Percentiles rank a stretch among this genome's conserved stretches.
phyloP scores from a whole-genome alignment of 2,113 vertebrate species.

The Prolemur simus region DNA sequence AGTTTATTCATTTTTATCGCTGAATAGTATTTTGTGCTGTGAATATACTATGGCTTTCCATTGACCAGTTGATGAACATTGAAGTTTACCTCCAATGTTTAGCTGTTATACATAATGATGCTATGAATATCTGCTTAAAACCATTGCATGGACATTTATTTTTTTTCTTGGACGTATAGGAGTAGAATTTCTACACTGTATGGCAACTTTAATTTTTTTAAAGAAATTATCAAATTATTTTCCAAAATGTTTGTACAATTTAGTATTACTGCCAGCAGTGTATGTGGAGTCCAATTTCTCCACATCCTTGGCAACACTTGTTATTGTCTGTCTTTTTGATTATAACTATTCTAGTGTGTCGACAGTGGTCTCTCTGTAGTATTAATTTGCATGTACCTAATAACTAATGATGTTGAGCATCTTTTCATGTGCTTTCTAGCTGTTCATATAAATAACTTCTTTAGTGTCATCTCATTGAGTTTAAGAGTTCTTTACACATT shows the following conservation, averaged over 20 bases:
- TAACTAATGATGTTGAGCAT: background rate
- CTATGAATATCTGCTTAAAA: background rate
- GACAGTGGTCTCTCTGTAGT: background rate
- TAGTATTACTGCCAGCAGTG: background rate
- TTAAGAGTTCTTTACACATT: background rate
- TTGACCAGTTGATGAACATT: background rate
- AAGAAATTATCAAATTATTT: background rate
- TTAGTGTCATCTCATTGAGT: background rate
- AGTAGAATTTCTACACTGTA: background rate
- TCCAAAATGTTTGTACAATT: background rate
- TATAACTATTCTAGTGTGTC: background rate
- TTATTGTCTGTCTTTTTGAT: background rate
- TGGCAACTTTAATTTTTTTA: background rate
- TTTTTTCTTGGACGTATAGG: background rate
- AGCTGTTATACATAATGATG: background rate
- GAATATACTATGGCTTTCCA: background rate
- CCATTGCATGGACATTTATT: background rate
- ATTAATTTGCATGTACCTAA: background rate
- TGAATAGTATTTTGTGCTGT: background rate
- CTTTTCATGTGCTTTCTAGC: background rate
- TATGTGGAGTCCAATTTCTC: background rate
- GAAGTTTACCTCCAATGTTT: background rate
- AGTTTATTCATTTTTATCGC: slow-evolving; percentile 6
- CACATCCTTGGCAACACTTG: background rate
- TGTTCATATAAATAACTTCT: background rate